Percentiles rank a stretch among this genome's conserved stretches.
These are phyloP conservation scores for Eumerus sabulonum DNA, from an alignment of 2,888 invertebrate species.

Conservation along the genomic window DNA sequence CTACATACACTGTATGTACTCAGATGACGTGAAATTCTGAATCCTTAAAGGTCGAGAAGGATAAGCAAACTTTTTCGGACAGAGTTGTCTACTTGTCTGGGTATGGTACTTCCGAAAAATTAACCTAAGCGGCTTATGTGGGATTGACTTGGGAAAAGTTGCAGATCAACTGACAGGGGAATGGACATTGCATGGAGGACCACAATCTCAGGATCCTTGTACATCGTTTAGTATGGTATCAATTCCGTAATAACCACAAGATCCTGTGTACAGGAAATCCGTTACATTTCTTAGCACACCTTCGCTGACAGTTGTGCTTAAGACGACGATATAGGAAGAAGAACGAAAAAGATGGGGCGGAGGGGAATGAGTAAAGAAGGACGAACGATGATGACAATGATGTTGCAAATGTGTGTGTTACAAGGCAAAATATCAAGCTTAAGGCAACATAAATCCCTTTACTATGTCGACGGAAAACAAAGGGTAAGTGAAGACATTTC, in stretches of 20 bases:
- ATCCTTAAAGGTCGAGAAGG: too few species aligned
- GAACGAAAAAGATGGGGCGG: too few species aligned
- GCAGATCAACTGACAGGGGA: too few species aligned
- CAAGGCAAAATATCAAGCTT: slow-evolving; percentile 64
- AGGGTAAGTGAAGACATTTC: neutral
- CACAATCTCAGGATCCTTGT: slow-evolving; percentile 7
- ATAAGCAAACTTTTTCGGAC: too few species aligned
- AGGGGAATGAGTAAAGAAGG: neutral
- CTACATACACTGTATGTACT: too few species aligned
- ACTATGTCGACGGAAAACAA: slow-evolving; percentile 4
- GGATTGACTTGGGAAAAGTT: slow-evolving; percentile 16
- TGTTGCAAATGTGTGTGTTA: slow-evolving; percentile 63
- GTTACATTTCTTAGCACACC: slow-evolving; percentile 40
- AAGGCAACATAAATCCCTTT: slow-evolving; percentile 59
- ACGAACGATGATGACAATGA: slow-evolving; percentile 57
- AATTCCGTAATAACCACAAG: slow-evolving; percentile 26
- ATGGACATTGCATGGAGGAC: neutral
- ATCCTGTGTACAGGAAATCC: slow-evolving; percentile 46
- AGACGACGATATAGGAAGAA: slow-evolving; percentile 19
- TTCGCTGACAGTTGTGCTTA: slow-evolving; percentile 36
- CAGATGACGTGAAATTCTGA: too few species aligned
- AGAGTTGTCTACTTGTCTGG: slow-evolving; percentile 14
- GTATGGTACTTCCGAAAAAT: slow-evolving; percentile 44
- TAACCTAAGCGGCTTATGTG: slow-evolving; percentile 40
- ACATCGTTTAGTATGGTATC: slow-evolving; percentile 17